Percentiles rank a stretch among this genome's conserved stretches.
phyloP scores from a whole-genome alignment of 2,113 vertebrate genomes.

The Actinemys pallida region DNA sequence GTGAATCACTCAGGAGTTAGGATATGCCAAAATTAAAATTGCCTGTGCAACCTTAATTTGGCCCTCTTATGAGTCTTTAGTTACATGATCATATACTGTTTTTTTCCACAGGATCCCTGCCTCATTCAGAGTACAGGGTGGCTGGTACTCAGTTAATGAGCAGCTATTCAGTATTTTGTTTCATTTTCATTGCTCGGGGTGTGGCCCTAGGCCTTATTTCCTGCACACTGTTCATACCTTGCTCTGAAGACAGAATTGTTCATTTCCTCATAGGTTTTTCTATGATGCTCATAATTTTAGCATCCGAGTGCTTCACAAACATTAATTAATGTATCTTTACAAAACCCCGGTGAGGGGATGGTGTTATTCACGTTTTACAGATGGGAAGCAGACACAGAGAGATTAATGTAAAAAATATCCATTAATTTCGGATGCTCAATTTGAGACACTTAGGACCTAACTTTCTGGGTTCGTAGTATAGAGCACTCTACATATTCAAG shows the following conservation, averaged over 20 bases:
- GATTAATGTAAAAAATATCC: neutral
- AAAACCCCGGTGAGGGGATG: neutral
- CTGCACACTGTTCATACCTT: neutral
- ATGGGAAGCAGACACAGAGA: neutral
- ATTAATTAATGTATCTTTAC: neutral
- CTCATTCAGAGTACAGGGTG: neutral
- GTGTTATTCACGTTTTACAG: neutral
- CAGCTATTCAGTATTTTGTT: neutral
- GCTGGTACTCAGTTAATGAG: neutral
- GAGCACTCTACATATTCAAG: neutral
- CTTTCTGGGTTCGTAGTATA: neutral
- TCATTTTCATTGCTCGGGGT: neutral
- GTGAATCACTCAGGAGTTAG: neutral
- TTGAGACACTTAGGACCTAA: neutral
- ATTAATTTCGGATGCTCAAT: rapidly evolving
- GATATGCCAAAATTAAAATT: neutral
- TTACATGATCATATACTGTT: neutral
- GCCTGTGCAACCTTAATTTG: neutral
- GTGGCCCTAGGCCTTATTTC: neutral
- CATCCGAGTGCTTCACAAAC: neutral
- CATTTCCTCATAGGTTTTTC: neutral
- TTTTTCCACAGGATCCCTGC: neutral
- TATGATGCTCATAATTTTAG: neutral
- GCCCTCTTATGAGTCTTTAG: neutral
- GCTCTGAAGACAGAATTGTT: neutral